Evolutionary conservation across 2,113 vertebrate species (phyloP).

Genomic region (Barnardius zonarius): DNA sequence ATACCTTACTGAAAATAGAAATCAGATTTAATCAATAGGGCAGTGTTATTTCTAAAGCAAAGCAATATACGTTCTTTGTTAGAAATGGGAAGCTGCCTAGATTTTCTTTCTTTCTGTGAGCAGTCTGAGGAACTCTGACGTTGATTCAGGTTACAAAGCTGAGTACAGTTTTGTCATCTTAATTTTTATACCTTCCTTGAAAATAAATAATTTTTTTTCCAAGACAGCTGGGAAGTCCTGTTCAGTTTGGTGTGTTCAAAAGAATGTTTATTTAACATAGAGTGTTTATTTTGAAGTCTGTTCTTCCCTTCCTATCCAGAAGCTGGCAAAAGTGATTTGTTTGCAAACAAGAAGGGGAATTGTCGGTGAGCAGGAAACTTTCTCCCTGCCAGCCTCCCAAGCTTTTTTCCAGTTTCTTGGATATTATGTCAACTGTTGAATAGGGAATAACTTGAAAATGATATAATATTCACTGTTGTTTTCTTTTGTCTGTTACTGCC

Average conservation of each 20-base stretch:
- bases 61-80: neutral
- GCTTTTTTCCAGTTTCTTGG: neutral
- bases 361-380: neutral
- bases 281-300: constrained; percentile 41
- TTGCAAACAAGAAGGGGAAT: constrained; percentile 16
- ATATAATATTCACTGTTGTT: neutral
- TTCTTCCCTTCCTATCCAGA: constrained; percentile 4
- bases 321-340: constrained; percentile 28
- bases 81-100: neutral
- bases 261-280: neutral
- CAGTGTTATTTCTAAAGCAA: neutral
- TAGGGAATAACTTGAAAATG: neutral
- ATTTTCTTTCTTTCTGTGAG: neutral
- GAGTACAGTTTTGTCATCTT: neutral
- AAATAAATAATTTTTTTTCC: neutral
- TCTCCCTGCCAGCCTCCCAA: neutral
- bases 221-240: neutral
- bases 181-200: neutral
- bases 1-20: neutral
- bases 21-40: neutral
- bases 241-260: neutral
- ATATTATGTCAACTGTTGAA: fast-evolving
- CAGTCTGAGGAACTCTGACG: neutral
- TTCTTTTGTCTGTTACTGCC: neutral
- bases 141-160: neutral